A percentile compares a stretch with the other conserved stretches of the same genome.
phyloP scores from a whole-genome alignment of 2,113 vertebrate species.

The Petrocephalus microphthalmus region DNA sequence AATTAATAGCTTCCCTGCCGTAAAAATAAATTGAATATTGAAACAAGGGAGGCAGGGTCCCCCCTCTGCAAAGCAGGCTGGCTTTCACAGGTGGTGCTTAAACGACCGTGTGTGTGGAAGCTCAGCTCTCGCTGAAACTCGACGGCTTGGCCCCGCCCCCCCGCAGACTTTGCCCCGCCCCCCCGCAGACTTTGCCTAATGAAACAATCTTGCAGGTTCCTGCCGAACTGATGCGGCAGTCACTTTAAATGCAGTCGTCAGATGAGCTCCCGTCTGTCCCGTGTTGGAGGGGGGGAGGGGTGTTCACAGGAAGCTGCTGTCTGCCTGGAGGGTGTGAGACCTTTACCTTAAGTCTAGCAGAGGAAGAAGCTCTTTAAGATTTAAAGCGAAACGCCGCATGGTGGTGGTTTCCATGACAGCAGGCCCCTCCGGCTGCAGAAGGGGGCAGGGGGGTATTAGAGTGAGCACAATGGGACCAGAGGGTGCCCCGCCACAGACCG shows the following conservation, averaged over 20 bases:
- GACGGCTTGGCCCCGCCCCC: background rate
- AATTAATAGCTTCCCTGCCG: background rate
- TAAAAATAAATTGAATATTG: constrained; percentile 2
- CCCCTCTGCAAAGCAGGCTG: background rate
- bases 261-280: background rate
- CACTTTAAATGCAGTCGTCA: background rate
- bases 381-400: background rate
- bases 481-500: background rate
- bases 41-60: background rate
- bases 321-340: background rate
- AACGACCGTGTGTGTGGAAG: background rate
- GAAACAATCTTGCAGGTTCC: background rate
- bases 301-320: background rate
- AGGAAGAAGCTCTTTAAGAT: background rate
- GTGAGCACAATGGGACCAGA: background rate
- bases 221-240: background rate
- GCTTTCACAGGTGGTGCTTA: background rate
- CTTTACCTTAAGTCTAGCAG: background rate
- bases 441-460: background rate
- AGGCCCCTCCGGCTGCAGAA: background rate
- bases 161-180: background rate
- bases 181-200: background rate
- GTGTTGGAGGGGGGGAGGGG: background rate
- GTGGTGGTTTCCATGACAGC: constrained; percentile 16
- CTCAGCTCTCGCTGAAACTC: background rate